These are phyloP conservation scores for Pampus argenteus DNA, from an alignment of 2,797 vertebrate species.

Conservation along the genomic window DNA sequence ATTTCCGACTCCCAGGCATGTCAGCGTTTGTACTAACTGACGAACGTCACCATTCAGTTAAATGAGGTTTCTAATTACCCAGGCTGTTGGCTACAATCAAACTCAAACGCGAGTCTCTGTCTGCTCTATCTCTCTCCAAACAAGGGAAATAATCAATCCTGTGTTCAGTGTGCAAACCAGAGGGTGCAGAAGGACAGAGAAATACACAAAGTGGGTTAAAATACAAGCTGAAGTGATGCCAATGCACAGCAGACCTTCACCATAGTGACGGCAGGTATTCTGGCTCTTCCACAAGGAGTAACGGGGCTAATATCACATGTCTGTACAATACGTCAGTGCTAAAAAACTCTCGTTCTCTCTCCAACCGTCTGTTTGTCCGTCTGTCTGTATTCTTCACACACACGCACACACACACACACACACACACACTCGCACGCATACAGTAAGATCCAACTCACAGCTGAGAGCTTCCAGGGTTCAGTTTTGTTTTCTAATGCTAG, in stretches of 20 bases:
- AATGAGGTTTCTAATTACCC: constrained; percentile 58
- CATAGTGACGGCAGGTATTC: background rate
- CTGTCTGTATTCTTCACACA: constrained; percentile 20
- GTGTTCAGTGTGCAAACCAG: constrained; percentile 13
- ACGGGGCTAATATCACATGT: background rate
- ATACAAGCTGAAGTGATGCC: background rate
- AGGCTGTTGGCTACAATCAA: constrained; percentile 32
- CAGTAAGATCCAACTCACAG: background rate
- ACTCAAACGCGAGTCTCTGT: constrained; percentile 23
- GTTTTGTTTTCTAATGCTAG: constrained; percentile 21
- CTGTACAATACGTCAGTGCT: background rate
- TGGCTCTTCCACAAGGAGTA: background rate
- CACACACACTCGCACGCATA: background rate
- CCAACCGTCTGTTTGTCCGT: constrained; percentile 6
- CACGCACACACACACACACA: background rate
- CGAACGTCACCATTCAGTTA: constrained; percentile 49
- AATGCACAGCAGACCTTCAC: background rate
- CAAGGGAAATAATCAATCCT: constrained; percentile 48
- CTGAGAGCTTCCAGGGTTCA: constrained; percentile 16
- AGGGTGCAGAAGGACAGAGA: constrained; percentile 7
- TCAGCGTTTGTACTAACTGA: constrained; percentile 42
- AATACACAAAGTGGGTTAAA: no score
- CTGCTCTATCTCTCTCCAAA: constrained; percentile 44
- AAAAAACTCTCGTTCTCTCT: constrained; percentile 2
- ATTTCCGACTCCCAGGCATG: constrained; percentile 37